A percentile compares a stretch with the other conserved stretches of the same genome.
Conservation (phyloP, 1,140 invertebrate genomes). For the Macrocentrus cingulum region DNA sequence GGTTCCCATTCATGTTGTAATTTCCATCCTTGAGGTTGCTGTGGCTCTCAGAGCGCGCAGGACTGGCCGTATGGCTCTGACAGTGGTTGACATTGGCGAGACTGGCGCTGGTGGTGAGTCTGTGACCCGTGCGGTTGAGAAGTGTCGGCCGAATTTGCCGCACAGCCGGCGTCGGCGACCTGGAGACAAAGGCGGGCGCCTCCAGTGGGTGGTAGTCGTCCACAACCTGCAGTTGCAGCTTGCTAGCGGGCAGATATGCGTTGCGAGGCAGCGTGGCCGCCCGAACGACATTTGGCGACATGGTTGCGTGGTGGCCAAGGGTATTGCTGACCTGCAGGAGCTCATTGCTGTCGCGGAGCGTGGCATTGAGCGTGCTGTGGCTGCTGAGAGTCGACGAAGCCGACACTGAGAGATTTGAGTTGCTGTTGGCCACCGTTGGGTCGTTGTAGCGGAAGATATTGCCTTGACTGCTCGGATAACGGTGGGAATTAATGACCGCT, state of each 20-base stretch:
- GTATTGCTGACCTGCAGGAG: slow-evolving; percentile 57
- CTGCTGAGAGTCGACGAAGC: slow-evolving; percentile 55
- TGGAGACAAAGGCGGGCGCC: slow-evolving; percentile 61
- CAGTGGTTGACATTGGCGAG: slow-evolving; percentile 60
- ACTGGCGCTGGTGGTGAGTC: slow-evolving; percentile 59
- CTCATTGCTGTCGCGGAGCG: slow-evolving; percentile 48
- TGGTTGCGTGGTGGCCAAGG: slow-evolving; percentile 45
- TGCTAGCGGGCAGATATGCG: slow-evolving; percentile 62
- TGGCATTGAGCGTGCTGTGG: slow-evolving; percentile 55
- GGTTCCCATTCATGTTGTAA: slow-evolving; percentile 53
- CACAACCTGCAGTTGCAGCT: slow-evolving; percentile 56
- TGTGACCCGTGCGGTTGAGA: slow-evolving; percentile 45
- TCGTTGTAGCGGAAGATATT: slow-evolving; percentile 71
- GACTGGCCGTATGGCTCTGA: slow-evolving; percentile 50
- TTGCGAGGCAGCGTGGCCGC: slow-evolving; percentile 73
- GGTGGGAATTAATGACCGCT: slow-evolving; percentile 41
- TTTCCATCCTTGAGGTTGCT: slow-evolving; percentile 57
- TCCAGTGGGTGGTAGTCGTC: slow-evolving; percentile 59
- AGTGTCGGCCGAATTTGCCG: slow-evolving; percentile 44
- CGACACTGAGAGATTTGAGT: slow-evolving; percentile 58
- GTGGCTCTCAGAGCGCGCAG: slow-evolving; percentile 54
- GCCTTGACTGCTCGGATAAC: slow-evolving; percentile 58
- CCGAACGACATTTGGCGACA: slow-evolving; percentile 60
- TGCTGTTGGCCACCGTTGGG: slow-evolving; percentile 61
- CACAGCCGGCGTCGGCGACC: slow-evolving; percentile 60